phyloP scores from a whole-genome alignment of 2,888 invertebrate genomes.

The Drosophila ustulata region DNA sequence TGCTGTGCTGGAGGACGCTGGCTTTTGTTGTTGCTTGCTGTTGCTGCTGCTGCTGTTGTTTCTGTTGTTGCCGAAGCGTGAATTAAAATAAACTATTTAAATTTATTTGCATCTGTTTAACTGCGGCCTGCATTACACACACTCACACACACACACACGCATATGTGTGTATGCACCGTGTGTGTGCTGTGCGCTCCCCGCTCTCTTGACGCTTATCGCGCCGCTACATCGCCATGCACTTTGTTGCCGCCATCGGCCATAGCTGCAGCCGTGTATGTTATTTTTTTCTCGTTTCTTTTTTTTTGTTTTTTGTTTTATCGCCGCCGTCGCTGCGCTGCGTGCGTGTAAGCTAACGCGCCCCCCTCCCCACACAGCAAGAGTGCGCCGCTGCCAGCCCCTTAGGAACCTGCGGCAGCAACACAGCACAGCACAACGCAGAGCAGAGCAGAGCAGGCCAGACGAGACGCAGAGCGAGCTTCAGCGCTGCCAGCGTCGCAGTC shows the following conservation, averaged over 20 bases:
- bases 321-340: slow-evolving; percentile 56
- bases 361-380: slow-evolving; percentile 49
- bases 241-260: slow-evolving; percentile 72
- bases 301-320: slow-evolving; percentile 40
- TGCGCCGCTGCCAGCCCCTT: slow-evolving; percentile 66
- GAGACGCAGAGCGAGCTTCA: slow-evolving; percentile 51
- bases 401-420: slow-evolving; percentile 68
- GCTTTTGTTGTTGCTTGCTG: slow-evolving; percentile 59
- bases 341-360: slow-evolving; percentile 77
- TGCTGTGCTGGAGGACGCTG: slow-evolving; percentile 55
- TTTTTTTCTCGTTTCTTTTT: slow-evolving; percentile 39
- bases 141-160: slow-evolving; percentile 35
- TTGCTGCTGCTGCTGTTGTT: slow-evolving; percentile 34
- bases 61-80: slow-evolving; percentile 77
- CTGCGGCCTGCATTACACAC: slow-evolving; percentile 77
- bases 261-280: slow-evolving; percentile 66
- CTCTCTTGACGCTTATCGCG: slow-evolving; percentile 61
- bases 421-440: too few relatives aligned
- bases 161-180: slow-evolving; percentile 10
- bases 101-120: slow-evolving; percentile 81
- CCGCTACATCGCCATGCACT: slow-evolving; percentile 79
- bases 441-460: slow-evolving; percentile 32
- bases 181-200: slow-evolving; percentile 32
- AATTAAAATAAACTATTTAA: slow-evolving; percentile 82
- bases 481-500: slow-evolving; percentile 19